A percentile compares a stretch with the other conserved stretches of the same genome.
These are phyloP conservation scores for Lates japonicus DNA, from an alignment of 2,797 vertebrate genomes.

Conservation along the genomic window DNA sequence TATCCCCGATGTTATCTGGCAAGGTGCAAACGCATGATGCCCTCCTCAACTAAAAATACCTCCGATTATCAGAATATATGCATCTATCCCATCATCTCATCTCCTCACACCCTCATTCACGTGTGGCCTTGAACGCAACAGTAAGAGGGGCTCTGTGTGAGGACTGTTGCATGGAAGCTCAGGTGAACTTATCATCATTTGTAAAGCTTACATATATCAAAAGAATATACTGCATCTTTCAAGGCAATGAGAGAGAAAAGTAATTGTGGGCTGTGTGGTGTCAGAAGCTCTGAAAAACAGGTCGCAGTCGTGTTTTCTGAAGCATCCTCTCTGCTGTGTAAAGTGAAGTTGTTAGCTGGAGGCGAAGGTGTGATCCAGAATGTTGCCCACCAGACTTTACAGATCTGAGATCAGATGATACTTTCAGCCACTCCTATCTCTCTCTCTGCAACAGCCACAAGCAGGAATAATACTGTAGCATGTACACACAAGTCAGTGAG, in stretches of 20 bases:
- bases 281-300: background rate
- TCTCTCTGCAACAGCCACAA: background rate
- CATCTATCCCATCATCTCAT: background rate
- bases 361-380: constrained; percentile 42
- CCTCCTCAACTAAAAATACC: constrained; percentile 14
- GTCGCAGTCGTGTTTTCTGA: background rate
- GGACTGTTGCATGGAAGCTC: background rate
- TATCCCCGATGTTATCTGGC: background rate
- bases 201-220: background rate
- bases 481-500: constrained; percentile 20
- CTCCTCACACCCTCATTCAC: constrained; percentile 17
- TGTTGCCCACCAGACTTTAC: constrained; percentile 11
- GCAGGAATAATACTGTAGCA: background rate
- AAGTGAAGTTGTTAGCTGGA: constrained; percentile 18
- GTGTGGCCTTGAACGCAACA: constrained; percentile 16
- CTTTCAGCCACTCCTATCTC: constrained; percentile 8
- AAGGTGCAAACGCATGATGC: background rate
- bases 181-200: background rate
- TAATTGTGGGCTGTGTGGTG: background rate
- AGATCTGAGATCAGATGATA: constrained; percentile 49
- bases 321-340: background rate
- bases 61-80: constrained; percentile 17
- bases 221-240: background rate
- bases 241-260: background rate
- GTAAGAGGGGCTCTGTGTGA: background rate